Evolutionary conservation across 2,113 vertebrate species (phyloP).

Genomic region (Cyprinodon variegatus): DNA sequence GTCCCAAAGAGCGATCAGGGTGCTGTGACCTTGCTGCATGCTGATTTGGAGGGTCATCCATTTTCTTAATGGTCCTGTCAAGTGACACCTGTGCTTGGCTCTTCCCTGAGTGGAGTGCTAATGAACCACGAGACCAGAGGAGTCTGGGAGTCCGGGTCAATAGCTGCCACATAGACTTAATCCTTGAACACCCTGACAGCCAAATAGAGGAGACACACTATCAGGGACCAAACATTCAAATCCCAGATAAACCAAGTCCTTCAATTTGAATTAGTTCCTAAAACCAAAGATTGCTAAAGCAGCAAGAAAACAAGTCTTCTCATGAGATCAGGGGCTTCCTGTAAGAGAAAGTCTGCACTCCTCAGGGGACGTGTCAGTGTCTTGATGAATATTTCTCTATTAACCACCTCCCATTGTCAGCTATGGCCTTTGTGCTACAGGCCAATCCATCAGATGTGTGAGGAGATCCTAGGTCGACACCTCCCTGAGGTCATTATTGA

Average conservation of each 20-base stretch:
- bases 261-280: conserved; percentile 52
- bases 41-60: conserved; percentile 78
- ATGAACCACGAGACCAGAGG: conserved; percentile 78
- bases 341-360: conserved; percentile 54
- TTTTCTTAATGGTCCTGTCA: conserved; percentile 85
- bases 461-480: conserved; percentile 68
- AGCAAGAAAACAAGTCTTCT: conserved; percentile 49
- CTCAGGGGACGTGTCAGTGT: conserved; percentile 68
- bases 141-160: conserved; percentile 73
- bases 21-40: conserved; percentile 75
- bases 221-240: conserved; percentile 43
- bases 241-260: conserved; percentile 45
- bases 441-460: conserved; percentile 73
- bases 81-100: conserved; percentile 83
- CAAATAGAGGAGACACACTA: conserved; percentile 62
- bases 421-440: conserved; percentile 76
- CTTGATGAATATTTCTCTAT: conserved; percentile 83
- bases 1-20: conserved; percentile 62
- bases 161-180: conserved; percentile 58
- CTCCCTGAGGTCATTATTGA: conserved; percentile 79
- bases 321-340: conserved; percentile 42
- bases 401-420: conserved; percentile 78
- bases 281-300: conserved; percentile 13
- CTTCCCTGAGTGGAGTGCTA: conserved; percentile 81
- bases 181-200: conserved; percentile 57